Percentiles rank a stretch among this genome's conserved stretches.
phyloP scores from a whole-genome alignment of 2,797 vertebrate genomes.

The Paguma larvata region DNA sequence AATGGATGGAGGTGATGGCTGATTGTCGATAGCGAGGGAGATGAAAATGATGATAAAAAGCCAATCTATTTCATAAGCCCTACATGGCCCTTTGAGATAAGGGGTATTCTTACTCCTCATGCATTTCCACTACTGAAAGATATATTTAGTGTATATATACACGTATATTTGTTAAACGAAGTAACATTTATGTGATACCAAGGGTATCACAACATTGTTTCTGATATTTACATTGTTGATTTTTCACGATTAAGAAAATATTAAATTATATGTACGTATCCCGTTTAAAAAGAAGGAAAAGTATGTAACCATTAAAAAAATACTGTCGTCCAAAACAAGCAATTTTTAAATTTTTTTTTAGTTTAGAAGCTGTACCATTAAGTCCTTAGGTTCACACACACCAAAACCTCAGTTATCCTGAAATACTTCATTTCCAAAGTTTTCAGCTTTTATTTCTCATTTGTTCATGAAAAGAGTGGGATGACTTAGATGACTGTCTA shows the following conservation, averaged over 20 bases:
- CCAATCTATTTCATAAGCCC: not conserved
- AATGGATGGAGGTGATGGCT: not conserved
- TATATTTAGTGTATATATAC: not conserved
- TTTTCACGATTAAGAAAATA: not conserved
- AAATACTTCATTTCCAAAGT: not conserved
- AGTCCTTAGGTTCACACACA: not conserved
- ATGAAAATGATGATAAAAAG: not conserved
- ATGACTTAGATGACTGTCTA: not conserved
- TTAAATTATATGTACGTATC: not conserved
- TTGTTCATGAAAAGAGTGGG: not conserved
- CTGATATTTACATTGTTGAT: not conserved
- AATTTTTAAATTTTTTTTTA: not conserved
- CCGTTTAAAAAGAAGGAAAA: slow-evolving; percentile 20
- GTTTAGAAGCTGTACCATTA: not conserved
- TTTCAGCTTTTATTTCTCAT: not conserved
- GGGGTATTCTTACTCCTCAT: no score
- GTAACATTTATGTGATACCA: not conserved
- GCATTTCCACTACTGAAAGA: not conserved
- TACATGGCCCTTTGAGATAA: not conserved
- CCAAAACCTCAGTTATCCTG: not conserved
- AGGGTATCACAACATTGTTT: not conserved
- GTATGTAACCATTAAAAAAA: not conserved
- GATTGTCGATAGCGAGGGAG: not conserved
- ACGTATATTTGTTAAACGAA: not conserved
- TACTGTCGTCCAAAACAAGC: not conserved